Evolutionary conservation across 2,888 invertebrate genomes (phyloP), one percentile per base, ranked within the genome.

Genomic region (Sphinx pinastri): DNA sequence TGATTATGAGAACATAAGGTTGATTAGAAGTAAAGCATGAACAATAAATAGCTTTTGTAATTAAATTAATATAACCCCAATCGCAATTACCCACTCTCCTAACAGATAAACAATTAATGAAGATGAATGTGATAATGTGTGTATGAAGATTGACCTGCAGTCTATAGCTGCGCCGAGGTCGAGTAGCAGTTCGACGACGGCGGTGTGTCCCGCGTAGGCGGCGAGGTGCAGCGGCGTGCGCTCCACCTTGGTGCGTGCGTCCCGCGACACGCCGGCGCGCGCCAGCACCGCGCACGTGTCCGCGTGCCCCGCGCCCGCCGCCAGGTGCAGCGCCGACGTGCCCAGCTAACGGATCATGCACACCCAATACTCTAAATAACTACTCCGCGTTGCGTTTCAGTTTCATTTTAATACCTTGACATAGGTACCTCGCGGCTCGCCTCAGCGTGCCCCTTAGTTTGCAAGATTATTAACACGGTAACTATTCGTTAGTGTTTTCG

Each of bases 211-310:
- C 81, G 97, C 97, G 84, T 96, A 96, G 3, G 97, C 96, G 52
- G 98, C 98, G 85, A 98, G 95, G 92, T 99, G 99, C 76, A 99
- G 91, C 49, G 99, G 97, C 25, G 99, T 98, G 81, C 98, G 95
- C 86, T 98, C 98, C 81, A 87, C 87, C 94, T 99, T 99, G 47
- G 98, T 99, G 82, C 97, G 95, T 1, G 97, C 96, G 94, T 99
- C 98, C 77, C 97, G 95, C 69, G 97, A 97, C 76, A 98, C 97
- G 70, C 98, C 99, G 19, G 98, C 97, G 74, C 97, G 94, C 71
- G 99, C 93, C 73, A 99, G 94, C 78, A 97, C 96, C 81, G 97
- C 97, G 78, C 97, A 97, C 67, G 97, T 97, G 77, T 96, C 96
- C 69, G 95, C 88, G 87, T 98, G 98, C 85, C 96, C 96, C 93